phyloP scores from a whole-genome alignment of 2,113 vertebrate species.

The Nyctibius bracteatus region DNA sequence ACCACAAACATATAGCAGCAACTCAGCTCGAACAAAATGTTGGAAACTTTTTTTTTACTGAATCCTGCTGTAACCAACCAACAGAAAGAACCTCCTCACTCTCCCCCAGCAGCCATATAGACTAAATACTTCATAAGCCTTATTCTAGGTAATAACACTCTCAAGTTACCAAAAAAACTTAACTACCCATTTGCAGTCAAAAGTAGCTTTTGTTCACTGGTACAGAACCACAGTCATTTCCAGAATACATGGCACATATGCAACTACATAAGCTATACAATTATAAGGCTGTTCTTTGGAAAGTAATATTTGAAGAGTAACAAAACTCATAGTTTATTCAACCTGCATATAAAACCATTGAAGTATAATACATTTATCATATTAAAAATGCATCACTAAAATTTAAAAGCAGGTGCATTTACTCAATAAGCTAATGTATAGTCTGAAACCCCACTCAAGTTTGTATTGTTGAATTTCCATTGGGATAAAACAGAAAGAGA shows the following conservation, averaged over 20 bases:
- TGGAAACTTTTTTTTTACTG: background rate
- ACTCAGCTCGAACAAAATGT: background rate
- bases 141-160: background rate
- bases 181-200: background rate
- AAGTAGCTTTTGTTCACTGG: background rate
- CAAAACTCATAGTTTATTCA: slow-evolving; percentile 75
- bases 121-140: background rate
- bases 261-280: slow-evolving; percentile 10
- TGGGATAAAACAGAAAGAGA: slow-evolving; percentile 60
- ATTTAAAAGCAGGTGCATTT: slow-evolving; percentile 78
- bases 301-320: slow-evolving; percentile 68
- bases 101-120: background rate
- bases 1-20: background rate
- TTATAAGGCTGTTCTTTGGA: slow-evolving; percentile 52
- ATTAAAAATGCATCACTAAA: slow-evolving; percentile 82
- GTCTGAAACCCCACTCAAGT: slow-evolving; percentile 74
- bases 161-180: background rate
- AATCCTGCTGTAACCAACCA: background rate
- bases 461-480: slow-evolving; percentile 73
- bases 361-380: slow-evolving; percentile 79
- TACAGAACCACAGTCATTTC: slow-evolving; percentile 16
- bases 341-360: slow-evolving; percentile 74
- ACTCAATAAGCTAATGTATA: slow-evolving; percentile 79
- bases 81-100: background rate
- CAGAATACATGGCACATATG: background rate